Evolutionary conservation across 1,140 invertebrate genomes (phyloP).

Genomic region (Pygmarrhopalites habei): DNA sequence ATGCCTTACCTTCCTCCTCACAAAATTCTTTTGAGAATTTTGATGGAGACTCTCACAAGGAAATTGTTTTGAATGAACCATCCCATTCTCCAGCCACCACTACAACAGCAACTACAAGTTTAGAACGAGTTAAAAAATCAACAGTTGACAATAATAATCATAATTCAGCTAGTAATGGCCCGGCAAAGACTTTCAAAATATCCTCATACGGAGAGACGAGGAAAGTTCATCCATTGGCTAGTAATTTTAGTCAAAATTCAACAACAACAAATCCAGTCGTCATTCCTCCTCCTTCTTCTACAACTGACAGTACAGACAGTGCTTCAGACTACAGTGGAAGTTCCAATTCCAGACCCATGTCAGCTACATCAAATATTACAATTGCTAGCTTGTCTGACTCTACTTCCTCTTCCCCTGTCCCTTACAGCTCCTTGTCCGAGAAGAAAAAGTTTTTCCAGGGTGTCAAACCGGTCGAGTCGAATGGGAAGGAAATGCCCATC

Average conservation of each 20-base stretch:
- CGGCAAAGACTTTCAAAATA: too few relatives aligned
- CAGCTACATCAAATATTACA: background rate
- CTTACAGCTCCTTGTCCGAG: constrained; percentile 14
- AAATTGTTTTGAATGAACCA: background rate
- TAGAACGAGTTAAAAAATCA: background rate
- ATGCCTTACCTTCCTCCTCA: background rate
- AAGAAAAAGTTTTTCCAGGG: constrained; percentile 37
- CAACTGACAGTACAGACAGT: background rate
- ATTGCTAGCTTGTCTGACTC: constrained; percentile 6
- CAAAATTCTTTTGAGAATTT: background rate
- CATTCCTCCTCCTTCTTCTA: too few relatives aligned
- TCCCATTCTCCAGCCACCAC: background rate
- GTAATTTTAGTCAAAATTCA: too few relatives aligned
- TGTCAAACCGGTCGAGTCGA: constrained; percentile 29
- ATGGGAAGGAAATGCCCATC: constrained; percentile 31
- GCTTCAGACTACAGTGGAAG: constrained; percentile 8
- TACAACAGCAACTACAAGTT: background rate
- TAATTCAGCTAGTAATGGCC: too few relatives aligned
- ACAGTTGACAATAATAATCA: too few relatives aligned
- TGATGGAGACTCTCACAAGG: background rate
- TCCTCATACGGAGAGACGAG: too few relatives aligned
- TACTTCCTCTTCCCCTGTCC: background rate
- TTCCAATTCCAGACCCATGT: constrained; percentile 1
- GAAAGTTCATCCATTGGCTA: too few relatives aligned
- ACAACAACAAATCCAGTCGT: too few relatives aligned